These are phyloP conservation scores for Cryptomyrus ogoouensis DNA, from an alignment of 2,113 vertebrate species.

Conservation along the genomic window DNA sequence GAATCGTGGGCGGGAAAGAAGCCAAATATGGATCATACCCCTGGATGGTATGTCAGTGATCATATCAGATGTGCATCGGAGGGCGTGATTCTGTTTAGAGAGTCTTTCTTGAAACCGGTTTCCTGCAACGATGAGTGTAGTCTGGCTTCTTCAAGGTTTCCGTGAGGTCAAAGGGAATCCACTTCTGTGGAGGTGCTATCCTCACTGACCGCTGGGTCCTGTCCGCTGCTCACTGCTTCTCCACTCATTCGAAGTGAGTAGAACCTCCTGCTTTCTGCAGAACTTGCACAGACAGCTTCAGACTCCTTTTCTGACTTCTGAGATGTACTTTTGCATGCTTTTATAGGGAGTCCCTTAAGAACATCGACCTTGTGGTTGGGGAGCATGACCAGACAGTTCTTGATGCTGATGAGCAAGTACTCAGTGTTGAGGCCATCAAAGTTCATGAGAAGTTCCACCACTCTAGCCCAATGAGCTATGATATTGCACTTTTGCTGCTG, in stretches of 20 bases:
- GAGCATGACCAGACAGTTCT: slow-evolving; percentile 59
- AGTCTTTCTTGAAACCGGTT: background rate
- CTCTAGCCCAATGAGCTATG: slow-evolving; percentile 68
- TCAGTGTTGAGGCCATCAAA: slow-evolving; percentile 53
- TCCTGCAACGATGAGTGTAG: background rate
- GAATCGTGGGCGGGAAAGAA: slow-evolving; percentile 68
- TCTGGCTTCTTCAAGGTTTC: slow-evolving; percentile 61
- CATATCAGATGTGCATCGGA: background rate
- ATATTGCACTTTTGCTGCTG: slow-evolving; percentile 72
- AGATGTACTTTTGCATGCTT: background rate
- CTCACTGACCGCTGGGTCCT: slow-evolving; percentile 70
- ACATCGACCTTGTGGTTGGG: slow-evolving; percentile 62
- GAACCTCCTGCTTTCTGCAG: background rate
- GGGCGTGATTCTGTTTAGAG: background rate
- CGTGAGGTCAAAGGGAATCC: slow-evolving; percentile 61
- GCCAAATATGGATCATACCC: slow-evolving; percentile 68
- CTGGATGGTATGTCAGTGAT: slow-evolving; percentile 66
- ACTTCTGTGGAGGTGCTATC: slow-evolving; percentile 78
- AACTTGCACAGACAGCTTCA: background rate
- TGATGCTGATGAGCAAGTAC: slow-evolving; percentile 65
- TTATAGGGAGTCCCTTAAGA: slow-evolving; percentile 43
- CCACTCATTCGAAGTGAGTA: slow-evolving; percentile 41
- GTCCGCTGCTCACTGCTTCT: slow-evolving; percentile 77
- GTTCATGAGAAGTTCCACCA: slow-evolving; percentile 71
- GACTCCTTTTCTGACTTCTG: background rate